phyloP scores from a whole-genome alignment of 2,888 invertebrate genomes.

The Allolobophora icterica region DNA sequence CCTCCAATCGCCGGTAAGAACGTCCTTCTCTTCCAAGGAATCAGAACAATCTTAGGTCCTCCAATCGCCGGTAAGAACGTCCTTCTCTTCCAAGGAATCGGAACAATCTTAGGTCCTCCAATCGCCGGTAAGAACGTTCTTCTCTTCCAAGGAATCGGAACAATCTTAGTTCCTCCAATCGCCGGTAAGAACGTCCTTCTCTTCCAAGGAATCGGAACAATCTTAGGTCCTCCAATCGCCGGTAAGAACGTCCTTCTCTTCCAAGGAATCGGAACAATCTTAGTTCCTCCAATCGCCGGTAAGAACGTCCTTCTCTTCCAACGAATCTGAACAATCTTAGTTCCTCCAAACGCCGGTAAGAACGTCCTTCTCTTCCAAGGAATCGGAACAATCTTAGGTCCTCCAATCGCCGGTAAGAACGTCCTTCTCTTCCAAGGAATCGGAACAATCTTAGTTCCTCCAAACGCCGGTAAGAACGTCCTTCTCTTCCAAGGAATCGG shows the following conservation, averaged over 20 bases:
- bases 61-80: conserved; percentile 90
- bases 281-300: conserved; percentile 92
- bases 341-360: conserved; percentile 91
- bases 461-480: conserved; percentile 85
- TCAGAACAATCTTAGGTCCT: conserved; percentile 88
- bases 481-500: conserved; percentile 92
- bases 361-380: conserved; percentile 90
- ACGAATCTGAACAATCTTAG: conserved; percentile 88
- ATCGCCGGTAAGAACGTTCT: conserved; percentile 86
- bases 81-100: conserved; percentile 89
- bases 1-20: conserved; percentile 92
- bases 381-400: conserved; percentile 87
- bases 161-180: conserved; percentile 88
- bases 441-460: conserved; percentile 89
- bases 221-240: conserved; percentile 90
- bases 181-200: conserved; percentile 86
- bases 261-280: conserved; percentile 89
- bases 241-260: conserved; percentile 85
- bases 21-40: conserved; percentile 88
- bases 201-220: conserved; percentile 91
- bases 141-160: conserved; percentile 91
- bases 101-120: conserved; percentile 89
- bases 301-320: conserved; percentile 88
- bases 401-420: conserved; percentile 89
- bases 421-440: conserved; percentile 90